phyloP scores from a whole-genome alignment of 2,113 vertebrate species.

The Cisticola juncidis region DNA sequence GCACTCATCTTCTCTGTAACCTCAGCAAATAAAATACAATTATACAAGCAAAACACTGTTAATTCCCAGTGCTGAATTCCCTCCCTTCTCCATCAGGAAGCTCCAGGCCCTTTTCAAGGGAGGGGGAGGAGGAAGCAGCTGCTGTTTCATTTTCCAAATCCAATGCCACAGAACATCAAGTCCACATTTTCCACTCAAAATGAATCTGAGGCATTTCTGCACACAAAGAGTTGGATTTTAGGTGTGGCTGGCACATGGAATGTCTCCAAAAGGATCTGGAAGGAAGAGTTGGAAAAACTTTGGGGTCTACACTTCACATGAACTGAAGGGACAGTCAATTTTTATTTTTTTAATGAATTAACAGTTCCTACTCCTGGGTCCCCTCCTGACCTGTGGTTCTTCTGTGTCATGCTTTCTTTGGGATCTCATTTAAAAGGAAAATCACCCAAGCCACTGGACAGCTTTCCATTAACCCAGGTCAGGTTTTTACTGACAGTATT shows the following conservation, averaged over 20 bases:
- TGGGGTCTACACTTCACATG: neutral
- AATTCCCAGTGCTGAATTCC: constrained; percentile 79
- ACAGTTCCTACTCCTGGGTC: neutral
- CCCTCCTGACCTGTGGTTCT: neutral
- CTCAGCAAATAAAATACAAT: neutral
- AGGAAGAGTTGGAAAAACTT: neutral
- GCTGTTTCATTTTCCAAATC: constrained; percentile 88
- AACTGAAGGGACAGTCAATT: neutral
- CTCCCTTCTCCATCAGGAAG: constrained; percentile 80
- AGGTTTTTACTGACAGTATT: neutral
- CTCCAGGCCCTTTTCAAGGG: constrained; percentile 85
- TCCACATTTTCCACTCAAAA: neutral
- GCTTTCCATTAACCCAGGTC: neutral
- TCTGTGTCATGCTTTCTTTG: neutral
- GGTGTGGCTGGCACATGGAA: constrained; percentile 39
- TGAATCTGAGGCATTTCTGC: neutral
- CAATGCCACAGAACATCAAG: constrained; percentile 77
- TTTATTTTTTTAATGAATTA: neutral
- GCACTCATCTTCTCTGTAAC: neutral
- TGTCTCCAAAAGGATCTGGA: constrained; percentile 42
- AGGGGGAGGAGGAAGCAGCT: constrained; percentile 75
- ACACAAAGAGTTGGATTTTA: neutral
- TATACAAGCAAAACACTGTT: neutral
- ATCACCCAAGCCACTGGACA: neutral
- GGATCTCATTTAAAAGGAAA: neutral